Percentiles rank a stretch among this genome's conserved stretches.
Evolutionary conservation across 2,113 vertebrate genomes (phyloP).

Genomic region (Callithrix jacchus): DNA sequence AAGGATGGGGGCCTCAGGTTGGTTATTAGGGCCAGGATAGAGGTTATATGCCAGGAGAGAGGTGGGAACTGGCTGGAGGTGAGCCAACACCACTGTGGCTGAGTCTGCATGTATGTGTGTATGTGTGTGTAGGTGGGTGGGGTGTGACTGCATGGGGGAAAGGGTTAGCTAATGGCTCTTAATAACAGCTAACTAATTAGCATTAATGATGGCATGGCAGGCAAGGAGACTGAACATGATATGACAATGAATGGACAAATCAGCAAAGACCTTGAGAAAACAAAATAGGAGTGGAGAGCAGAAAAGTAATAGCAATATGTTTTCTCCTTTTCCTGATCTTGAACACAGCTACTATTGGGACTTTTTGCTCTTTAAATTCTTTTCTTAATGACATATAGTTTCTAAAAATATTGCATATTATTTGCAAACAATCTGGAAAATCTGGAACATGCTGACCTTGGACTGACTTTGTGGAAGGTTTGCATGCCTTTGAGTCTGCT

Average conservation of each 20-base stretch:
- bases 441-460: not conserved
- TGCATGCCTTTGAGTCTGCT: not conserved
- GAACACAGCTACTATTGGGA: not conserved
- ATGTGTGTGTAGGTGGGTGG: not conserved
- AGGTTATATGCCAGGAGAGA: not conserved
- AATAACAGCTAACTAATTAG: not conserved
- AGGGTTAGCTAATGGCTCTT: not conserved
- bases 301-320: not conserved
- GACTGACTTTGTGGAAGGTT: not conserved
- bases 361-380: conserved; percentile 14
- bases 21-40: not conserved
- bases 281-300: not conserved
- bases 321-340: not conserved
- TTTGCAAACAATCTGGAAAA: conserved; percentile 5
- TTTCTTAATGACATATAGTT: not conserved
- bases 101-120: not conserved
- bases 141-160: not conserved
- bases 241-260: not conserved
- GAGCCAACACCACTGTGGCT: not conserved
- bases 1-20: not conserved
- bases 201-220: not conserved
- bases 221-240: not conserved
- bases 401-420: not conserved
- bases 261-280: not conserved
- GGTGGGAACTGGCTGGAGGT: not conserved